Evolutionary conservation across 2,888 invertebrate species (phyloP).

Genomic region (Incurvaria masculella): DNA sequence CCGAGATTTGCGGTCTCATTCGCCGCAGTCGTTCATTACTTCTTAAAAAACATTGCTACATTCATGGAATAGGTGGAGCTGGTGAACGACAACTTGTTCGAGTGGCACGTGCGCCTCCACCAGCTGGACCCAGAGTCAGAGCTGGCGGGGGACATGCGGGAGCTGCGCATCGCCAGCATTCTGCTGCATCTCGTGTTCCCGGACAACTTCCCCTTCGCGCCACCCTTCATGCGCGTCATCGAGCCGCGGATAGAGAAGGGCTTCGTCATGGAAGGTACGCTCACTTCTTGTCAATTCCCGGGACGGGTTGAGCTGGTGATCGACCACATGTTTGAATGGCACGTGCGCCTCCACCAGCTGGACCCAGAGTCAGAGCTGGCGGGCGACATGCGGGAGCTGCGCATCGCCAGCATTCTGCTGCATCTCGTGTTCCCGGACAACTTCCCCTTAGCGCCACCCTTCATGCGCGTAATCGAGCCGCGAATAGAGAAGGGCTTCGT

Average conservation of each 20-base stretch:
- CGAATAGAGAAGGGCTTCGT: conserved; percentile 82
- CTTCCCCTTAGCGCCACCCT: conserved; percentile 86
- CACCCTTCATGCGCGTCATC: conserved; percentile 81
- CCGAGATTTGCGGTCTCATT: too few species aligned
- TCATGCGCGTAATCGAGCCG: conserved; percentile 78
- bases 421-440: conserved; percentile 84
- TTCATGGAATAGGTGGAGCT: conserved; percentile 81
- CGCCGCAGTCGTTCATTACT: conserved; percentile 1
- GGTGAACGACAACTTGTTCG: conserved; percentile 82
- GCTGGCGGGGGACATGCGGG: conserved; percentile 76
- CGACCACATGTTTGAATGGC: conserved; percentile 87
- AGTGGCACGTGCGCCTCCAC: conserved; percentile 82
- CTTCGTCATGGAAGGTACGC: conserved; percentile 78
- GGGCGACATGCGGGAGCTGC: conserved; percentile 75
- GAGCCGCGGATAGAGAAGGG: conserved; percentile 79
- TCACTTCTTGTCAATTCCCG: too few species aligned
- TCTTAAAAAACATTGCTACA: conserved; percentile 4
- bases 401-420: conserved; percentile 70
- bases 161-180: conserved; percentile 70
- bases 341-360: conserved; percentile 75
- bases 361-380: conserved; percentile 83
- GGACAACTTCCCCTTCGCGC: conserved; percentile 86
- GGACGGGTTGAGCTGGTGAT: conserved; percentile 81
- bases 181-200: conserved; percentile 80
- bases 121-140: conserved; percentile 83